Base-by-base conservation (phyloP, 2,888 invertebrate species). In the Nomada ruficornis region DNA sequence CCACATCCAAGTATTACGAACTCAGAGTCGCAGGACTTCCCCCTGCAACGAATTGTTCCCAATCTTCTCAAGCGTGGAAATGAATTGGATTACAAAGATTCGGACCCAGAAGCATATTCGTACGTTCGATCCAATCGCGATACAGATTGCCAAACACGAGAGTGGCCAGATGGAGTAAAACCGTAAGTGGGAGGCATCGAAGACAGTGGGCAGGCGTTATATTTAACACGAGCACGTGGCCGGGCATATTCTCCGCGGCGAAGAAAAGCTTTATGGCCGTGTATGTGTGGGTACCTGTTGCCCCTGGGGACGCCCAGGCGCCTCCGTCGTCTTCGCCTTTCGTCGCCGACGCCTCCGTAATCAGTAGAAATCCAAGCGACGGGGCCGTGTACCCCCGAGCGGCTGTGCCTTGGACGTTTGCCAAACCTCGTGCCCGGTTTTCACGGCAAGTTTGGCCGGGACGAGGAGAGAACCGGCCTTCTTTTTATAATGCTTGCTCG, bases 171-270 rank as follows among this genome's bases (percentile, higher is more conserved):
- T 7, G 15, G 59, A 20, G 73, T 26, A 26, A 50, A 18, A 50
- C 62, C 26, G 15, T 2, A 18, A 57, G 42, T 29, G 42, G 70
- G 71, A 74, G 70, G 70, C 13, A 75, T 20, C 76, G 84, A 79
- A 80, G 75, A 83, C 77, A 77, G 71, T 84, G 84, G 82, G 64
- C 81, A 77, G 82, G 75, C 86, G 88, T 90, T 93, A 93, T 93
- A 92, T 93, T 93, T 93, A 93, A 91, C 90, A 75, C 80, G 90
- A 92, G 92, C 93, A 93, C 93, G 92, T 92, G 92, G 89, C 90
- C 91, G 91, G 91, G 93, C 91, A 90, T 78, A 80, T 84, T 84
- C 80, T 75, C 63, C 18, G 29, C 62, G 52, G 73, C 75, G 77
- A 80, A 75, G 87, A 81, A 82, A 88, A 88, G 60, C 87, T 88